A percentile compares a stretch with the other conserved stretches of the same genome.
phyloP scores from a whole-genome alignment of 2,113 vertebrate species.

The Halichoeres trimaculatus region DNA sequence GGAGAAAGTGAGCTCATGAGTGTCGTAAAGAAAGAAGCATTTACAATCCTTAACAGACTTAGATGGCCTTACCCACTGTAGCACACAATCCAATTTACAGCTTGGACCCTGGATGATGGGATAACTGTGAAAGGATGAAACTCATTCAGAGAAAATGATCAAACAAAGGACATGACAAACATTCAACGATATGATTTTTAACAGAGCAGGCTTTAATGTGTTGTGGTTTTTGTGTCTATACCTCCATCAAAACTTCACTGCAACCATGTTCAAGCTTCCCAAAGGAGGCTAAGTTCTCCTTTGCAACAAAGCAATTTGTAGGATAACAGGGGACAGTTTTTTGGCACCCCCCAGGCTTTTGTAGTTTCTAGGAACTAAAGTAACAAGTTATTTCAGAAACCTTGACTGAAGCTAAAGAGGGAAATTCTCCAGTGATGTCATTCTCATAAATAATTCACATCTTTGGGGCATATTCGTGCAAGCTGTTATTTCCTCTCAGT shows the following conservation, averaged over 20 bases:
- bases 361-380: not conserved
- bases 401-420: constrained; percentile 24
- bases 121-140: constrained; percentile 53
- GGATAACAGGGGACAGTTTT: constrained; percentile 11
- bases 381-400: not conserved
- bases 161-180: constrained; percentile 14
- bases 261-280: not conserved
- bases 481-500: not conserved
- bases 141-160: not conserved
- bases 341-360: constrained; percentile 14
- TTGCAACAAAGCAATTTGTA: not conserved
- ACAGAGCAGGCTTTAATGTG: constrained; percentile 5
- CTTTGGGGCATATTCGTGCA: constrained; percentile 43
- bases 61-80: constrained; percentile 50
- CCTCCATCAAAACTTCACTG: not conserved
- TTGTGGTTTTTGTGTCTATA: constrained; percentile 23
- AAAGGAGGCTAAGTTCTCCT: constrained; percentile 1
- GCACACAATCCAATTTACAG: constrained; percentile 61
- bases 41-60: constrained; percentile 71
- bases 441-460: constrained; percentile 68
- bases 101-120: constrained; percentile 38
- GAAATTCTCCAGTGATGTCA: constrained; percentile 58
- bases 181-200: constrained; percentile 3
- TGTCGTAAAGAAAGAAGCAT: constrained; percentile 72
- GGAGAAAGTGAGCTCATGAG: constrained; percentile 79